phyloP scores from a whole-genome alignment of 2,113 vertebrate genomes.

The Dicerorhinus sumatrensis region DNA sequence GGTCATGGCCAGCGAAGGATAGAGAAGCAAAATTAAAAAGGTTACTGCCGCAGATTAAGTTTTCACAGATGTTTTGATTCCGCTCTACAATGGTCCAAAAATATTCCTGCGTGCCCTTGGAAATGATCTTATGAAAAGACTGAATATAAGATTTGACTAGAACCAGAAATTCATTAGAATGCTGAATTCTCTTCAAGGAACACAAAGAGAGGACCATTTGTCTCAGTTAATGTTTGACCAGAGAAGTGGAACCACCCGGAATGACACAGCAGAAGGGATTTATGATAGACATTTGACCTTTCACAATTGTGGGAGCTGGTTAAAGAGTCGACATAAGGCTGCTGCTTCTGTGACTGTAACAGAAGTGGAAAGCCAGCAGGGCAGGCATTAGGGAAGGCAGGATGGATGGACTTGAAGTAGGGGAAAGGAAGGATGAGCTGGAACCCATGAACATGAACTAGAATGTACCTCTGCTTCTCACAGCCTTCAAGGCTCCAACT shows the following conservation, averaged over 20 bases:
- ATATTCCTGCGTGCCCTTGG: neutral
- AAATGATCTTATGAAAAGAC: conserved; percentile 29
- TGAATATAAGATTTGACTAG: neutral
- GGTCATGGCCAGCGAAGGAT: conserved; percentile 36
- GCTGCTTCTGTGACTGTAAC: neutral
- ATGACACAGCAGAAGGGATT: neutral
- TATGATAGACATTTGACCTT: neutral
- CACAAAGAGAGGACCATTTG: neutral
- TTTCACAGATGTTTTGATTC: conserved; percentile 68
- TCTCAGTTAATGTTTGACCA: neutral
- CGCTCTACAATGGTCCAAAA: conserved; percentile 62
- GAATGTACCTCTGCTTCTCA: neutral
- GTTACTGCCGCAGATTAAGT: conserved; percentile 58
- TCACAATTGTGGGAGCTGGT: neutral
- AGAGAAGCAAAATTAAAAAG: conserved; percentile 62
- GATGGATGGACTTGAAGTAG: neutral
- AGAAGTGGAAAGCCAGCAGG: neutral
- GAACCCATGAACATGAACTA: neutral
- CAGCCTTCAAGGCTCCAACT: neutral
- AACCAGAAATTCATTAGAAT: conserved; percentile 35
- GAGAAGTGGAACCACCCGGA: neutral
- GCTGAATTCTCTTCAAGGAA: conserved; percentile 13
- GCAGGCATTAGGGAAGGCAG: neutral
- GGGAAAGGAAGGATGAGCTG: too few species aligned
- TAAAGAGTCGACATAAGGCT: neutral